Conservation (phyloP, 2,113 vertebrate genomes). For the Brienomyrus longianalis region DNA sequence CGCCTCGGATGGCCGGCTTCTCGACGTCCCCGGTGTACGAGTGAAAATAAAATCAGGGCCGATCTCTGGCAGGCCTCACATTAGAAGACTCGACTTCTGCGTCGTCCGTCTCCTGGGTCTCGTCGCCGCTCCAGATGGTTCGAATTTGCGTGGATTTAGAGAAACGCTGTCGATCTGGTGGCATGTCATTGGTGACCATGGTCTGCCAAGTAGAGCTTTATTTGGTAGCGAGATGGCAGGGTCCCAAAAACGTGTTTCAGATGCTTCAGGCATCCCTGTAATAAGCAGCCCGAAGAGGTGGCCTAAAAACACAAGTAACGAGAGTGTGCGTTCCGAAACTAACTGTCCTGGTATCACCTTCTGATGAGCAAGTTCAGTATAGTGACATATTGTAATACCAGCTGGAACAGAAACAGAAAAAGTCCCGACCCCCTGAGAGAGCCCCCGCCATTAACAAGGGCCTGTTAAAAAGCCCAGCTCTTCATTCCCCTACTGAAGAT, state of each 20-base stretch:
- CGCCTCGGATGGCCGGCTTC: slow-evolving; percentile 18
- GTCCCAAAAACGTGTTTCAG: neutral
- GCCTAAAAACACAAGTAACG: neutral
- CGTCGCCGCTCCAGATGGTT: neutral
- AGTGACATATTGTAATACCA: neutral
- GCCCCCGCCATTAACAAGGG: neutral
- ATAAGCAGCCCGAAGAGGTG: neutral
- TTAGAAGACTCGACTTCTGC: neutral
- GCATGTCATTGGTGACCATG: neutral
- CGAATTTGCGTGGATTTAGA: neutral
- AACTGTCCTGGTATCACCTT: neutral
- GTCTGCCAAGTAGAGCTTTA: neutral
- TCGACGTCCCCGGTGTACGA: neutral
- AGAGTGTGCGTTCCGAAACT: neutral
- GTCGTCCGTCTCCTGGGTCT: neutral
- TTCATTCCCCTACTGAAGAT: neutral
- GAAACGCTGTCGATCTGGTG: neutral
- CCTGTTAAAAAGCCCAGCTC: neutral
- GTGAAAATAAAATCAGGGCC: neutral
- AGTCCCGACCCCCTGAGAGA: too few relatives aligned
- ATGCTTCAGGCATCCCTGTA: neutral
- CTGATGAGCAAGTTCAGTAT: neutral
- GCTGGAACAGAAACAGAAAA: neutral
- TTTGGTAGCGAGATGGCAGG: neutral
- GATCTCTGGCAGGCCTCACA: neutral